Percentiles rank a stretch among this genome's conserved stretches.
phyloP scores from a whole-genome alignment of 2,888 invertebrate species.

The Rhagonycha fulva region DNA sequence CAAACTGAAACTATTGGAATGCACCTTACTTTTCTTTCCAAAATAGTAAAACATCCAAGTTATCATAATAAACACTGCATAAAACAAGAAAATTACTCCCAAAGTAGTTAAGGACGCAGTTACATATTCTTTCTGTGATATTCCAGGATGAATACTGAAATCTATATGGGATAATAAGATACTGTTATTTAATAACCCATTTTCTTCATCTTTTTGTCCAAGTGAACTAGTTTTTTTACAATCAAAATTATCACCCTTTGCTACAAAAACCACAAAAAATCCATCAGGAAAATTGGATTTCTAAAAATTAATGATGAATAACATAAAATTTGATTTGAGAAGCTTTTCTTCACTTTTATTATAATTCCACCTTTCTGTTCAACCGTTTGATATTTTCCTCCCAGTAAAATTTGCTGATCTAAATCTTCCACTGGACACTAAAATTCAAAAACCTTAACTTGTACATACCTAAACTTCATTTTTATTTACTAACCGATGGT shows the following conservation, averaged over 20 bases:
- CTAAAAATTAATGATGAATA: conserved; percentile 55
- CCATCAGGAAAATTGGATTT: conserved; percentile 67
- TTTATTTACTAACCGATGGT: conserved; percentile 61
- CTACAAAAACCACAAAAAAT: conserved; percentile 80
- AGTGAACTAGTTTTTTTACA: conserved; percentile 51
- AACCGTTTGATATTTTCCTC: conserved; percentile 78
- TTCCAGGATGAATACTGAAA: conserved; percentile 61
- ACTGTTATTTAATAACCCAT: conserved; percentile 6
- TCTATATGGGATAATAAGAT: conserved; percentile 51
- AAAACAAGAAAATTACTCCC: conserved; percentile 60
- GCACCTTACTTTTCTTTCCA: background rate
- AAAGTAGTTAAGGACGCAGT: conserved; percentile 61
- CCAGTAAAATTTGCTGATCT: conserved; percentile 67
- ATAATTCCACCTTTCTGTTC: conserved; percentile 76
- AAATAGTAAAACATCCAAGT: conserved; percentile 41
- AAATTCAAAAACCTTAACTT: conserved; percentile 40
- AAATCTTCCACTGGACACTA: conserved; percentile 86
- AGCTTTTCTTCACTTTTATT: conserved; percentile 62
- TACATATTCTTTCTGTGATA: conserved; percentile 65
- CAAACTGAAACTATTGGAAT: background rate
- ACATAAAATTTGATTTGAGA: conserved; percentile 21
- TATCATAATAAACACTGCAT: conserved; percentile 53
- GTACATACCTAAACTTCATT: background rate
- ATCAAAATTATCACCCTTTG: conserved; percentile 68
- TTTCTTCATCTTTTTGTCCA: conserved; percentile 43